Percentiles rank a stretch among this genome's conserved stretches.
Evolutionary conservation across 2,113 vertebrate genomes (phyloP).

Genomic region (Nothobranchius kuhntae): DNA sequence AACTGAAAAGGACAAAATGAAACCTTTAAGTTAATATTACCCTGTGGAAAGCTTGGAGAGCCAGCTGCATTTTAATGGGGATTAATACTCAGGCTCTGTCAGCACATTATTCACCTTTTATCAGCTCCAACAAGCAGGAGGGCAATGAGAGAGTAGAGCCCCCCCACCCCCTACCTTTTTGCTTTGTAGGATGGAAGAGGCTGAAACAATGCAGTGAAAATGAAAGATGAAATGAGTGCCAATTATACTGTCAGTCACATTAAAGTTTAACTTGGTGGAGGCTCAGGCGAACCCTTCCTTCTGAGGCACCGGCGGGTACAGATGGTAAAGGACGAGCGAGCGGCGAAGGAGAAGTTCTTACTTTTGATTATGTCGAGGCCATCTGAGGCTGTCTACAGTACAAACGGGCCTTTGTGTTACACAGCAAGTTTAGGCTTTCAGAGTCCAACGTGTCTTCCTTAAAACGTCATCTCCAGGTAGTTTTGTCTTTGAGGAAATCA

Average conservation of each 20-base stretch:
- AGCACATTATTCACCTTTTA: constrained; percentile 74
- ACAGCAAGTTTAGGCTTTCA: constrained; percentile 31
- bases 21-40: constrained; percentile 77
- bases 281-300: constrained; percentile 45
- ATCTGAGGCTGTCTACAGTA: constrained; percentile 36
- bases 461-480: constrained; percentile 28
- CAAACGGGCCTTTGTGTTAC: constrained; percentile 56
- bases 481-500: constrained; percentile 16
- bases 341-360: constrained; percentile 49
- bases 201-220: constrained; percentile 67
- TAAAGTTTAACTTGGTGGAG: constrained; percentile 58
- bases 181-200: constrained; percentile 64
- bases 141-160: constrained; percentile 46
- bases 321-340: constrained; percentile 39
- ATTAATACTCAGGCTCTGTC: constrained; percentile 65
- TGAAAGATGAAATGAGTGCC: constrained; percentile 61
- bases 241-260: constrained; percentile 67
- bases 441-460: constrained; percentile 43
- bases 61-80: constrained; percentile 76
- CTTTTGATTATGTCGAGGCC: constrained; percentile 64
- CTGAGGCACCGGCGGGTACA: constrained; percentile 42
- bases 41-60: constrained; percentile 62
- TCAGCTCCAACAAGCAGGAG: constrained; percentile 69
- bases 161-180: constrained; percentile 44
- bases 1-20: constrained; percentile 76